These are phyloP conservation scores for Polydrusus pterygomalis DNA, from an alignment of 2,888 invertebrate species.

Conservation along the genomic window DNA sequence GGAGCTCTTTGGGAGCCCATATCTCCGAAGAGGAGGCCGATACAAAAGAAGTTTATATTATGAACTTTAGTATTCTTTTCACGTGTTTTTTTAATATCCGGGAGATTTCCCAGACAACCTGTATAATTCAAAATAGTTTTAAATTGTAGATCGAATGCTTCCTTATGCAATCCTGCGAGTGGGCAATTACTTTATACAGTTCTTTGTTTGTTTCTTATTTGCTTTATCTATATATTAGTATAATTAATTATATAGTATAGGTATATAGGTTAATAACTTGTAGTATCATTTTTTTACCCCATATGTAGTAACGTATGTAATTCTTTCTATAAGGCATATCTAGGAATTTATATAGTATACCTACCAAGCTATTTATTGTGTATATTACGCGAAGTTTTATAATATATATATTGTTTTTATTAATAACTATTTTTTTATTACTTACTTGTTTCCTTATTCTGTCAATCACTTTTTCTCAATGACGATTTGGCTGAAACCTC, in stretches of 20 bases:
- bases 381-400: constrained; percentile 36
- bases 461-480: no score
- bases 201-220: constrained; percentile 3
- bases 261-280: not conserved
- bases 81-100: no score
- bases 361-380: constrained; percentile 20
- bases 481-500: no score
- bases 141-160: no score
- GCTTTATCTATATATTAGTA: constrained; percentile 12
- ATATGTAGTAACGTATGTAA: constrained; percentile 7
- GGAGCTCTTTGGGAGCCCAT: no score
- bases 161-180: no score
- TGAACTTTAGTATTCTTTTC: no score
- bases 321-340: constrained; percentile 26
- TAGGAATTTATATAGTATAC: constrained; percentile 27
- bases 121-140: no score
- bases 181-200: not conserved
- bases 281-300: constrained; percentile 20
- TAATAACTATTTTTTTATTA: not conserved
- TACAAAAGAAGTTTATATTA: no score
- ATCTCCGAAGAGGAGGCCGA: no score
- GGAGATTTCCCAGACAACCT: no score
- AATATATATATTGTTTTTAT: constrained; percentile 41
- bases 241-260: no score
- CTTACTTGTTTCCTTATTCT: not conserved